Evolutionary conservation across 2,113 vertebrate species (phyloP).

Genomic region (Ellobius talpinus): DNA sequence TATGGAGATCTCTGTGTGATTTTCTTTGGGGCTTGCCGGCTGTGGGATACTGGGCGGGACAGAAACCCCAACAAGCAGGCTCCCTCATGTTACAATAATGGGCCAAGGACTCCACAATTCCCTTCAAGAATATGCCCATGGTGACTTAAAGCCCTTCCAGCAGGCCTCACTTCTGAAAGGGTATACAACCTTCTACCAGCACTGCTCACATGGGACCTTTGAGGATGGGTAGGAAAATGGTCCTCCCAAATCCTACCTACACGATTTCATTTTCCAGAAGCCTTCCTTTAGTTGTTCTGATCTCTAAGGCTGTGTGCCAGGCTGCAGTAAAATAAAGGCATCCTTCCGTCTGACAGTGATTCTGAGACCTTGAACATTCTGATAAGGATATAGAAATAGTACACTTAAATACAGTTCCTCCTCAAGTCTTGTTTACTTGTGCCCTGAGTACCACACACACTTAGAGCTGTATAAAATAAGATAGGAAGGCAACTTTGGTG

Average conservation of each 20-base stretch:
- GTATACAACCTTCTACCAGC: background rate
- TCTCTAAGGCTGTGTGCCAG: background rate
- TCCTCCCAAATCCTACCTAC: background rate
- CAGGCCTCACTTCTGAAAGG: background rate
- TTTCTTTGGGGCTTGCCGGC: too few species aligned
- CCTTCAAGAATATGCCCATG: background rate
- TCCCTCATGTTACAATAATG: too few species aligned
- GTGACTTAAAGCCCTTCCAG: background rate
- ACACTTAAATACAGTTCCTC: too few species aligned
- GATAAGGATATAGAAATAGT: background rate
- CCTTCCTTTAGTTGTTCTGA: background rate
- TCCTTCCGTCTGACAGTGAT: background rate
- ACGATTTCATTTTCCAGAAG: background rate
- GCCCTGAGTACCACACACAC: background rate
- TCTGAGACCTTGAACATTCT: background rate
- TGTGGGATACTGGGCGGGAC: too few species aligned
- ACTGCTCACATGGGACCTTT: background rate
- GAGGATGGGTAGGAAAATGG: background rate
- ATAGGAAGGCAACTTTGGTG: background rate
- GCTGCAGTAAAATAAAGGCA: background rate
- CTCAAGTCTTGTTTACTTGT: background rate
- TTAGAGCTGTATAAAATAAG: background rate
- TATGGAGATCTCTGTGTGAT: too few species aligned
- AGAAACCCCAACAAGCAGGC: too few species aligned
- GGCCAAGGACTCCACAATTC: too few species aligned